Evolutionary conservation across 2,888 invertebrate genomes (phyloP).

Genomic region (Meteorus cinctellus): DNA sequence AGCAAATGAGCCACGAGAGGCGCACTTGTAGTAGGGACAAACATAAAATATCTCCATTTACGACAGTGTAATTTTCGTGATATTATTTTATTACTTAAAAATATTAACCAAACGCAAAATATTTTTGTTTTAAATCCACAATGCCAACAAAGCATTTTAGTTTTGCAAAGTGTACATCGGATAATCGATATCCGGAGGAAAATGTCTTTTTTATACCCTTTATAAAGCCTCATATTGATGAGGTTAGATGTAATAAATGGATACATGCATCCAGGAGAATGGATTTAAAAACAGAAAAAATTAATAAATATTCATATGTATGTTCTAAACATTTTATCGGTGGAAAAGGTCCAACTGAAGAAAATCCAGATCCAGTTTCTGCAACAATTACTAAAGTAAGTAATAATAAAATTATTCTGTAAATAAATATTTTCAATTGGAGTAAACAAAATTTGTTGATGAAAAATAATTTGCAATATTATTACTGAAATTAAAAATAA

Average conservation of each 20-base stretch:
- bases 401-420: not conserved
- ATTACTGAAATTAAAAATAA: no score
- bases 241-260: constrained; percentile 22
- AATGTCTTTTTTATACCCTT: constrained; percentile 20
- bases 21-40: not conserved
- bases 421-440: no score
- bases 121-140: constrained; percentile 4
- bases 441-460: no score
- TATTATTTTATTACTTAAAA: not conserved
- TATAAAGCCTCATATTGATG: constrained; percentile 19
- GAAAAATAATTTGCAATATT: no score
- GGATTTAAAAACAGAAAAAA: constrained; percentile 18
- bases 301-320: constrained; percentile 22
- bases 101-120: constrained; percentile 3
- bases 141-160: constrained; percentile 23
- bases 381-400: constrained; percentile 18
- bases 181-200: constrained; percentile 16
- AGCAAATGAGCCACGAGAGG: not conserved
- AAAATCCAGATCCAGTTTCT: constrained; percentile 27
- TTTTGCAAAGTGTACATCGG: constrained; percentile 25
- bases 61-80: not conserved
- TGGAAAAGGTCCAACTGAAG: constrained; percentile 28
- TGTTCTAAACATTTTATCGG: constrained; percentile 32
- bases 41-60: not conserved
- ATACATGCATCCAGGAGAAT: constrained; percentile 9